Evolutionary conservation across 1,140 invertebrate genomes (phyloP), one percentile per base, ranked within the genome.

Genomic region (Drosophila pachea): DNA sequence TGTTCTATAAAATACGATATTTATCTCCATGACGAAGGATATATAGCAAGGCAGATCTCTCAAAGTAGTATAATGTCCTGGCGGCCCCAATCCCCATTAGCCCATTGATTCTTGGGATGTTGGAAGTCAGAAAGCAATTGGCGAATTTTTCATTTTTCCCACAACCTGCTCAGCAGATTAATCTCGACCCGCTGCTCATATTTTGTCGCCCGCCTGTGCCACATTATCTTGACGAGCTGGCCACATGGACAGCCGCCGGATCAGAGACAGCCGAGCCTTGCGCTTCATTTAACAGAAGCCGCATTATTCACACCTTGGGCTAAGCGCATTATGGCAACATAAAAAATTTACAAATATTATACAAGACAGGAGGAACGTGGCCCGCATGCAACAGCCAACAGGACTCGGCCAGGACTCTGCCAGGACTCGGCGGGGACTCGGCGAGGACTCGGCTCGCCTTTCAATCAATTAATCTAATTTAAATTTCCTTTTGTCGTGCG

Each of bases 391-490:
- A 78, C 78, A 82, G 78, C 78, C 75, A 67, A 73, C 70, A 73
- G 49, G 49, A 49, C 42, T 43, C 54, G 47, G 32, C 54, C 31
- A 22, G 22, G 22, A 31, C 31, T 49, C 35, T n/a, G 14, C 54
- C 64, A 61, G 73, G 63, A n/a, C 47, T 56, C 77, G 48, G 55
- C 11, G 35, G 59, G 36, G 22, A 11, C 35, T 40, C 49, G 32
- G 48, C 53, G 38, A 22, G 22, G 22, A 22, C 22, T 22, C 48
- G 56, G 31, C 40, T 32, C 68, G 76, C 74, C 73, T 86, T 88
- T 88, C 86, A 86, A 88, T 88, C 86, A 88, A 88, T 88, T 88
- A 88, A 88, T 88, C 86, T 88, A 88, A 88, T 88, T 88, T 88
- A 84, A 88, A 88, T 81, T 88, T 84, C 67, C 61, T 76, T 73